Evolutionary conservation across 1,140 invertebrate species (phyloP).

Genomic region (Habropoda laboriosa): DNA sequence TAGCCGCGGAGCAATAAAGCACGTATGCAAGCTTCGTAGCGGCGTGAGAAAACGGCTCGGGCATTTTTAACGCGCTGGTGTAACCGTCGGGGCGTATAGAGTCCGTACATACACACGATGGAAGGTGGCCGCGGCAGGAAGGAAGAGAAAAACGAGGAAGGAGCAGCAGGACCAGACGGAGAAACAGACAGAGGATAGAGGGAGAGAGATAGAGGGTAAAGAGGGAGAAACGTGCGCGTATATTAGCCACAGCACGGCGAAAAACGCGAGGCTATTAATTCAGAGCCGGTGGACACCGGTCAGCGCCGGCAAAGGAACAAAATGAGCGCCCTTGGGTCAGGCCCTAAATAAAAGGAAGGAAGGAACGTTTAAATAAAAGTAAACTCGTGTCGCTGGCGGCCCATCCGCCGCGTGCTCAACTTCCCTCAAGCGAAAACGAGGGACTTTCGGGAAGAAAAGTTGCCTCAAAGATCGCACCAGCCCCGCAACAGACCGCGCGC

Average conservation of each 20-base stretch:
- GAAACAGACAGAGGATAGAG: neutral
- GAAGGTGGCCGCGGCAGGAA: conserved; percentile 34
- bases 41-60: conserved; percentile 58
- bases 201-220: neutral
- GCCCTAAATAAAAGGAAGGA: conserved; percentile 79
- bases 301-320: conserved; percentile 76
- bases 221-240: conserved; percentile 35
- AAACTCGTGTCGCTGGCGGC: conserved; percentile 76
- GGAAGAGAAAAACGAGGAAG: conserved; percentile 41
- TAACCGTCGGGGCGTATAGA: conserved; percentile 44
- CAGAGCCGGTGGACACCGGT: conserved; percentile 76
- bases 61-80: conserved; percentile 59
- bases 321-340: conserved; percentile 78
- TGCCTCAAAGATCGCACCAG: conserved; percentile 24
- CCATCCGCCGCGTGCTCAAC: conserved; percentile 38
- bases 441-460: conserved; percentile 45
- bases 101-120: neutral
- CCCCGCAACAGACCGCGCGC: neutral
- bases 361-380: conserved; percentile 81
- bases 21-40: conserved; percentile 31
- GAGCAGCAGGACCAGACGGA: neutral
- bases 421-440: conserved; percentile 39
- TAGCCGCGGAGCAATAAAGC: conserved; percentile 48
- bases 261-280: conserved; percentile 79
- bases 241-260: conserved; percentile 64